These are phyloP conservation scores for Cirrhinus mrigala DNA, from an alignment of 2,797 vertebrate genomes.

Conservation along the genomic window DNA sequence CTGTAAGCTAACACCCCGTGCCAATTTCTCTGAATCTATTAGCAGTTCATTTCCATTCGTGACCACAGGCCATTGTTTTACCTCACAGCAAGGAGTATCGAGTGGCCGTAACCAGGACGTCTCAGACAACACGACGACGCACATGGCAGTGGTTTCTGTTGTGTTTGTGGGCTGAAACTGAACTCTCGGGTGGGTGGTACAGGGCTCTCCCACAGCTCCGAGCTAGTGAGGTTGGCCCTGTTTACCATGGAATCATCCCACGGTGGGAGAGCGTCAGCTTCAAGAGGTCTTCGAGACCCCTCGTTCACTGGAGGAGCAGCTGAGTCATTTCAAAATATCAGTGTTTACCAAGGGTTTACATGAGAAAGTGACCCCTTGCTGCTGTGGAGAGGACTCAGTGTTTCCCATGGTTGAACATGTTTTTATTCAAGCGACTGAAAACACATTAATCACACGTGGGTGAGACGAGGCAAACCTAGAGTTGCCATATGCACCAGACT, in stretches of 20 bases:
- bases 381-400: conserved; percentile 60
- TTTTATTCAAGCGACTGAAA: conserved; percentile 72
- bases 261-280: conserved; percentile 65
- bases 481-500: conserved; percentile 26
- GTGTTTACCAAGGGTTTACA: conserved; percentile 67
- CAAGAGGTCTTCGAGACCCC: conserved; percentile 64
- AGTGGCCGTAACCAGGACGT: conserved; percentile 65
- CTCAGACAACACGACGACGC: conserved; percentile 61
- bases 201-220: conserved; percentile 59
- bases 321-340: conserved; percentile 71
- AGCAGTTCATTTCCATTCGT: conserved; percentile 70
- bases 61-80: conserved; percentile 66
- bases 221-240: conserved; percentile 52
- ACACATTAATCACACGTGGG: conserved; percentile 61
- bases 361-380: conserved; percentile 58
- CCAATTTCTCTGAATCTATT: conserved; percentile 65
- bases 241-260: conserved; percentile 67
- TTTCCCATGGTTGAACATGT: conserved; percentile 67
- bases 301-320: conserved; percentile 64
- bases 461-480: conserved; percentile 36
- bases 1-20: conserved; percentile 60
- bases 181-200: conserved; percentile 47
- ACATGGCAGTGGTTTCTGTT: conserved; percentile 62
- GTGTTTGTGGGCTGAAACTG: conserved; percentile 59
- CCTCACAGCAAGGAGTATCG: conserved; percentile 55